Conservation (phyloP, 1,140 invertebrate species). For the Acyrthosiphon pisum region DNA sequence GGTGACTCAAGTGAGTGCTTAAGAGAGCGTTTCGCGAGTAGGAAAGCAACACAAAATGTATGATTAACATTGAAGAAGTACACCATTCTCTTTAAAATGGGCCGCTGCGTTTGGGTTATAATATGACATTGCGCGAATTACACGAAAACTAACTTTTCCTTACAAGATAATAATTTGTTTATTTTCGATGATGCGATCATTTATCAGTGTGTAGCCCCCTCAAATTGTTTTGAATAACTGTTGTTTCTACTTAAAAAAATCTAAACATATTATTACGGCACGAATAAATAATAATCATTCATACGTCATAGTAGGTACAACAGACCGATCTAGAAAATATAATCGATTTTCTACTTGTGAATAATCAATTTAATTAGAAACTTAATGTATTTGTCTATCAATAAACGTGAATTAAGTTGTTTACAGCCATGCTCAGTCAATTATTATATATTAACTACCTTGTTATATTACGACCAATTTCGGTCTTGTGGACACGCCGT, state of each 20-base stretch:
- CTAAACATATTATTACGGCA: not conserved
- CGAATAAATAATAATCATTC: not conserved
- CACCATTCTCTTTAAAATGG: not conserved
- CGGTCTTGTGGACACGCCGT: not conserved
- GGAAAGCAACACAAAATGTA: not conserved
- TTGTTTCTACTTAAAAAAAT: not conserved
- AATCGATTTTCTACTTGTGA: not conserved
- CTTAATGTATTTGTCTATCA: not conserved
- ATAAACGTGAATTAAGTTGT: not conserved
- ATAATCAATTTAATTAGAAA: not conserved
- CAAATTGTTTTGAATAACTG: not conserved
- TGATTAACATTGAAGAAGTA: constrained; percentile 32
- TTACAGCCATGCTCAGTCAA: not conserved
- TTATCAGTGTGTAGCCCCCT: too few species aligned
- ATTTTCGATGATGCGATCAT: not conserved
- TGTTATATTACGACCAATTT: not conserved
- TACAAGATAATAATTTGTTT: not conserved
- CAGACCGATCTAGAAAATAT: not conserved
- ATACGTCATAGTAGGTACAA: not conserved
- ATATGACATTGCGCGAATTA: not conserved
- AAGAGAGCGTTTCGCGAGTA: not conserved
- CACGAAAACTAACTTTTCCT: not conserved
- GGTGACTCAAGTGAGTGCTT: constrained; percentile 11
- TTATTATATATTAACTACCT: not conserved
- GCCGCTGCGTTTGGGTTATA: not conserved